Evolutionary conservation across 2,888 invertebrate genomes (phyloP), one percentile per base, ranked within the genome.

Genomic region (Chaitophorus viminalis): DNA sequence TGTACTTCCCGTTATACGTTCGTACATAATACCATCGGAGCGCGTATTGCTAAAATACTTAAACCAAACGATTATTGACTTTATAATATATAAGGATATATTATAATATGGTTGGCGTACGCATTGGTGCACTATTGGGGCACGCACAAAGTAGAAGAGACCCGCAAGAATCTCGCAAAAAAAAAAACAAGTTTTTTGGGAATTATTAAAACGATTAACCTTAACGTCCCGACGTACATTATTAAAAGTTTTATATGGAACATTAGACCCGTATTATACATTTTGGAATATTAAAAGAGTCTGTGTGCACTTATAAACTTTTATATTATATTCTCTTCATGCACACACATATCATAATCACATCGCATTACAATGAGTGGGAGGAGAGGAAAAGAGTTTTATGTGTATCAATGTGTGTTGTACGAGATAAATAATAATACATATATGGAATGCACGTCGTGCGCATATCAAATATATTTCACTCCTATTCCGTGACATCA

Each of bases 201-300:
- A 68, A 81, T 81, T 68, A 81, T 81, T 68, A 81, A 81, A 81
- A 68, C 81, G 68, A 81, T 81, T 81, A 81, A 39, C 46, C 29
- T 68, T 18, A 81, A 39, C 18, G 68, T 21, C 68, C 68, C 68
- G 68, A 46, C 68, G 6, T 46, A 75, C 39, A 81, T 60, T 68
- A 81, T 68, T 68, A 68, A 81, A 81, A 68, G 81, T 81, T 65
- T 31, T 81, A 46, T 14, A 11, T 46, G 39, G 29, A 46, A 68
- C 81, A 39, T 81, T 46, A 68, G 68, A 68, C 21, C 46, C 14
- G 46, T 46, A 33, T 11, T n/a, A 29, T 77, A 52, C 29, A 60
- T 14, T 29, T 39, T 39, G 39, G 29, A 81, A 31, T 81, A 46
- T 46, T 81, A 68, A 39, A 81, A 65, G 21, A 68, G 81, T 46